Percentiles rank a stretch among this genome's conserved stretches.
phyloP scores from a whole-genome alignment of 30 jellyfish, hydroid and myxozoan genomes.

The Cassiopea andromeda region DNA sequence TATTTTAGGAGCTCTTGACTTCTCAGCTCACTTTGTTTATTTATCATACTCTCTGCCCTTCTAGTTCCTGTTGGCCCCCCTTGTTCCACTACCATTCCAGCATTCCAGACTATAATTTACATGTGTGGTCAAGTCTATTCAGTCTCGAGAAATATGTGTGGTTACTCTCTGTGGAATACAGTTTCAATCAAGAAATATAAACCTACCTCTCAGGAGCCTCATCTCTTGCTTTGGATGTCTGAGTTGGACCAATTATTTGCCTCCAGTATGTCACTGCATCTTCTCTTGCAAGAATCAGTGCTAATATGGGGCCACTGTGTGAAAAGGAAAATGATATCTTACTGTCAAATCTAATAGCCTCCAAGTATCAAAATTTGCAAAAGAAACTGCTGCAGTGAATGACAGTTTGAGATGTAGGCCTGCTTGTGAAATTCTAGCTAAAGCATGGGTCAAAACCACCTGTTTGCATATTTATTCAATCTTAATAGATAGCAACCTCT shows the following conservation, averaged over 20 bases:
- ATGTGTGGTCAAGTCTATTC: not conserved
- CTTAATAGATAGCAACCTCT: too few relatives aligned
- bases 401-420: too few relatives aligned
- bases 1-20: too few relatives aligned
- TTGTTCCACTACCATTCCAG: not conserved
- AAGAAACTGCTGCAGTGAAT: too few relatives aligned
- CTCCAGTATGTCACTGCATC: constrained; percentile 90
- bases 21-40: too few relatives aligned
- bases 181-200: not conserved
- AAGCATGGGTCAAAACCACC: too few relatives aligned
- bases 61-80: too few relatives aligned
- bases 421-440: too few relatives aligned
- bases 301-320: constrained; percentile 87
- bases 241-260: constrained; percentile 94
- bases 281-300: constrained; percentile 82
- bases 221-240: constrained; percentile 95
- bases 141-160: not conserved
- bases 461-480: too few relatives aligned
- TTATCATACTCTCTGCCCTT: too few relatives aligned
- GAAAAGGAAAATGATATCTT: not conserved
- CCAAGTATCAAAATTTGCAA: too few relatives aligned
- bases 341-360: not conserved
- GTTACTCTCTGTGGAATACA: not conserved
- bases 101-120: not conserved
- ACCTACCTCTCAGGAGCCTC: constrained; percentile 93